Percentiles rank a stretch among this genome's conserved stretches.
These are phyloP conservation scores for Clarias gariepinus DNA, from an alignment of 2,113 vertebrate genomes.

Conservation along the genomic window DNA sequence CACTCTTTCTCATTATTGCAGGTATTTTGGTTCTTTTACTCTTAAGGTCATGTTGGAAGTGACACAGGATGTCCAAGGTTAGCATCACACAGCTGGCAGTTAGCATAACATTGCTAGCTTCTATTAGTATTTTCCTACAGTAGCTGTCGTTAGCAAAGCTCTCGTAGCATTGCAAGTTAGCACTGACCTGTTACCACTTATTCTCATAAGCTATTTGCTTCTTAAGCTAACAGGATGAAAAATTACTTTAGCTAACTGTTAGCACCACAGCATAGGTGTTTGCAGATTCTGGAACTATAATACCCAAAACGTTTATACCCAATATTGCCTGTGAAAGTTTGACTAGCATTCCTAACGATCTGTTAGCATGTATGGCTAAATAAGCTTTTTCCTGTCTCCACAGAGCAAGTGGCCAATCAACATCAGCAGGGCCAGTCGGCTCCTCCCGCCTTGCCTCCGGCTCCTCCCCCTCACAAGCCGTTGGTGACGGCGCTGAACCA, in stretches of 20 bases:
- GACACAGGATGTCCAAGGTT: background rate
- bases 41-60: background rate
- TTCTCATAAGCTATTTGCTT: background rate
- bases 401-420: slow-evolving; percentile 91
- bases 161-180: background rate
- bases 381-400: slow-evolving; percentile 20
- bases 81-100: background rate
- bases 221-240: too few relatives aligned
- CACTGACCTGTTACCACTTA: background rate
- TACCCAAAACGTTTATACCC: too few relatives aligned
- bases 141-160: background rate
- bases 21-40: background rate
- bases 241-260: too few relatives aligned
- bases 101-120: background rate
- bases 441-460: slow-evolving; percentile 81
- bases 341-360: too few relatives aligned
- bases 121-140: background rate
- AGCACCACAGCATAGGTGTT: too few relatives aligned
- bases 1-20: background rate
- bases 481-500: slow-evolving; percentile 95
- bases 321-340: too few relatives aligned
- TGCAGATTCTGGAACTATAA: too few relatives aligned
- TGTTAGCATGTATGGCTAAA: background rate
- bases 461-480: slow-evolving; percentile 88
- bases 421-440: slow-evolving; percentile 81